phyloP scores from a whole-genome alignment of 2,888 invertebrate genomes.

The Labia minor region DNA sequence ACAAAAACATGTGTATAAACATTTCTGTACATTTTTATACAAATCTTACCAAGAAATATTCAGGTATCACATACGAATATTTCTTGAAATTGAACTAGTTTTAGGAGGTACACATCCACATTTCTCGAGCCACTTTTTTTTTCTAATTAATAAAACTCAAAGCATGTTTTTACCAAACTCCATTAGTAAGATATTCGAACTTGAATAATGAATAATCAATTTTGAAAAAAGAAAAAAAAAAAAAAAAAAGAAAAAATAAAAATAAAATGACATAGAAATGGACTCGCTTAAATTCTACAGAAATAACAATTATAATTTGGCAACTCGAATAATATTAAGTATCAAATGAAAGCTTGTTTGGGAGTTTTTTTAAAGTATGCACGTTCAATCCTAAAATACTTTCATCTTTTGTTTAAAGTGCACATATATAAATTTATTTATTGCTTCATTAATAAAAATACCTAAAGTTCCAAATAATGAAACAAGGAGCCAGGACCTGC shows the following conservation, averaged over 20 bases:
- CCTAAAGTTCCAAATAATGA: background rate
- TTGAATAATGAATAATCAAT: background rate
- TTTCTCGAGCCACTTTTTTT: background rate
- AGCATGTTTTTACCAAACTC: constrained; percentile 17
- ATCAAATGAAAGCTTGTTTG: background rate
- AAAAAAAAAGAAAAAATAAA: too few species aligned
- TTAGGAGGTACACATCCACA: background rate
- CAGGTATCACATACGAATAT: constrained; percentile 23
- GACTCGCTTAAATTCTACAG: background rate
- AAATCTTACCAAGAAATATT: constrained; percentile 24
- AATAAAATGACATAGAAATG: background rate
- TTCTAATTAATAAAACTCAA: background rate
- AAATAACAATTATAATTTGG: background rate
- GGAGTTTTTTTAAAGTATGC: background rate
- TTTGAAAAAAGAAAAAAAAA: too few species aligned
- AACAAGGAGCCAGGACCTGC: background rate
- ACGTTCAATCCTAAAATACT: background rate
- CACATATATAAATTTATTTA: background rate
- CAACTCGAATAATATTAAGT: background rate
- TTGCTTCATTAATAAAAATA: background rate
- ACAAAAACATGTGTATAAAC: constrained; percentile 25
- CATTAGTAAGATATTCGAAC: background rate
- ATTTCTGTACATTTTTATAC: constrained; percentile 25
- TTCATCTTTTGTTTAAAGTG: background rate
- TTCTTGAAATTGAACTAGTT: constrained; percentile 20